Evolutionary conservation across 2,113 vertebrate species (phyloP), one percentile per base, ranked within the genome.

Genomic region (Nycticorax nycticorax): DNA sequence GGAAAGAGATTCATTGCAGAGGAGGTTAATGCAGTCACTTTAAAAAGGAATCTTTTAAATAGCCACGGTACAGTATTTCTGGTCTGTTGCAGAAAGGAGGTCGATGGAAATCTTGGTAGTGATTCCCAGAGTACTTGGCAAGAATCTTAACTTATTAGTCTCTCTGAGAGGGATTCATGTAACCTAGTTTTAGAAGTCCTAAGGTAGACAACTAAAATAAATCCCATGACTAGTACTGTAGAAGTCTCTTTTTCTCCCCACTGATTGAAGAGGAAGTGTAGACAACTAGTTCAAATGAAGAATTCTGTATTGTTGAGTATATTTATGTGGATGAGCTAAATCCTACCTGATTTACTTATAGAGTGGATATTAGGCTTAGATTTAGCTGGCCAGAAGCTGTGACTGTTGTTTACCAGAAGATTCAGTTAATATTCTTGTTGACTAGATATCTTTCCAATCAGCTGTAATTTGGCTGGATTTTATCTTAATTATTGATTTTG

Each of bases 11-110:
- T 85, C 43, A 83, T 95, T 94, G 85, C 43, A 23, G 22, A 27
- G 90, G 72, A 95, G 85, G 78, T 89, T 94, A 93, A 85, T 80
- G n/a, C 66, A 87, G 80, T 82, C 80, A 62, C 45, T 93, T 83
- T 50, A 71, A 92, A 95, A 79, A 79, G 50, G 28, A 79, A 33
- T 85, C 50, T 63, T 91, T 94, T 82, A 81, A 89, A 79, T 88
- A 87, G 50, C 64, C 10, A 0, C 15, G 11, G 56, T 81, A 28
- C 57, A 0, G 2, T 80, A 45, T 72, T 85, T 85, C 67, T 79
- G 66, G 48, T 69, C 83, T 89, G 43, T 32, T 55, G 69, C 53
- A 60, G 66, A 90, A 95, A 83, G 53, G 69, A 96, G 89, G 82
- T 94, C 1, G 3, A 33, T 85, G 78, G 45, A 92, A 95, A 48